Evolutionary conservation across 2,113 vertebrate species (phyloP).

Genomic region (Orcinus orca): DNA sequence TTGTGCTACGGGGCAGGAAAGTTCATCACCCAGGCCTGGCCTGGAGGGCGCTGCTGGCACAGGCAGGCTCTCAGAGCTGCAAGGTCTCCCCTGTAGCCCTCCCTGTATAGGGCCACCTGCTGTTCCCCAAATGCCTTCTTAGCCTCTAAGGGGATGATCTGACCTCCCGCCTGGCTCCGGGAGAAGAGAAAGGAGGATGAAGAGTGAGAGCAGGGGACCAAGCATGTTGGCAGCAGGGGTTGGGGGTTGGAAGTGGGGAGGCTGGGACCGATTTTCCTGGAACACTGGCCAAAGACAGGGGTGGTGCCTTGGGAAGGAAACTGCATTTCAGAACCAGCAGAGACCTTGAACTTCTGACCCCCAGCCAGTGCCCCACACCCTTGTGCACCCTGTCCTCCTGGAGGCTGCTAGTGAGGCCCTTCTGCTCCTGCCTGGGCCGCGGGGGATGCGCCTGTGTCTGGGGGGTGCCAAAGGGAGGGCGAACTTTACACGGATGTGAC

Average conservation of each 20-base stretch:
- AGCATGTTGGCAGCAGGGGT: neutral
- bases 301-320: neutral
- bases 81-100: too few relatives aligned
- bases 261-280: neutral
- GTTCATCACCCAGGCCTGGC: slow-evolving; percentile 80
- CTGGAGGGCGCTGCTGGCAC: slow-evolving; percentile 90
- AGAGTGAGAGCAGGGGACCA: neutral
- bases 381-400: neutral
- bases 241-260: neutral
- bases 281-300: neutral
- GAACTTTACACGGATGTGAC: neutral
- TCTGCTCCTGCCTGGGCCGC: neutral
- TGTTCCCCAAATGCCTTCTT: neutral
- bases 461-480: neutral
- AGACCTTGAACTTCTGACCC: neutral
- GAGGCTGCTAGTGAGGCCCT: neutral
- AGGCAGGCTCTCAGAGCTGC: slow-evolving; percentile 88
- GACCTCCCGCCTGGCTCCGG: neutral
- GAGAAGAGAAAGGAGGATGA: neutral
- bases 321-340: neutral
- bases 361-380: accelerated
- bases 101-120: neutral
- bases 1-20: slow-evolving; percentile 83
- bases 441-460: neutral
- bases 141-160: neutral